Evolutionary conservation across 2,888 invertebrate species (phyloP), one percentile per base, ranked within the genome.

Genomic region (Hipparchia semele): DNA sequence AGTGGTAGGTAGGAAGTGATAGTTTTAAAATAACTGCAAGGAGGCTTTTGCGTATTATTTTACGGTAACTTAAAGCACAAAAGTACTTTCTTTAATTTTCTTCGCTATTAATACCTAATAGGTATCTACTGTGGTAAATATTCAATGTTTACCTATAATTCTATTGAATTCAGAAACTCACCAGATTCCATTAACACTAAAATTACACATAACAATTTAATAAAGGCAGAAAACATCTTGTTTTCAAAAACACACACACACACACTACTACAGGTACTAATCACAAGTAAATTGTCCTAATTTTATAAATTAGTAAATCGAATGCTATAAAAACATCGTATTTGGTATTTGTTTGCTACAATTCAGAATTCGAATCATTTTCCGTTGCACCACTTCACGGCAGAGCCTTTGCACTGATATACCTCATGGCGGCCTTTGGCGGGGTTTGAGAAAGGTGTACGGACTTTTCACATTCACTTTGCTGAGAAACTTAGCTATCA

Each of bases 381-480:
- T 75, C 45, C 39, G 39, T 46, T 53, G 60, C 60, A 54, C 10
- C 51, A 49, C 51, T 39, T 51, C 46, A 45, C 70, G 60, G 49
- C 71, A 68, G 61, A 70, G 70, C 51, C 51, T 51, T 60, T 46
- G 56, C 46, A 56, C 59, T 65, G 59, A 53, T 56, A 51, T 70
- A 39, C 56, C 46, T 61, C 65, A 72, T 74, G 74, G 72, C 65
- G 68, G 39, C 45, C 45, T 13, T 64, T 13, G 70, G 58, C 60
- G 64, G 39, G 71, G 58, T 59, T 60, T 69, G 74, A 74, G 77
- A 77, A 76, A 77, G 77, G 77, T 73, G 66, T 23, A 69, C 73
- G 74, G 76, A 68, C 64, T 76, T 76, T 74, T 76, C 73, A 76
- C 77, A 76, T 77, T 76, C 74, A 76, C 76, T 71, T 76, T 70